Percentiles rank a stretch among this genome's conserved stretches.
phyloP scores from a whole-genome alignment of 2,113 vertebrate genomes.

The Lagopus leucura region DNA sequence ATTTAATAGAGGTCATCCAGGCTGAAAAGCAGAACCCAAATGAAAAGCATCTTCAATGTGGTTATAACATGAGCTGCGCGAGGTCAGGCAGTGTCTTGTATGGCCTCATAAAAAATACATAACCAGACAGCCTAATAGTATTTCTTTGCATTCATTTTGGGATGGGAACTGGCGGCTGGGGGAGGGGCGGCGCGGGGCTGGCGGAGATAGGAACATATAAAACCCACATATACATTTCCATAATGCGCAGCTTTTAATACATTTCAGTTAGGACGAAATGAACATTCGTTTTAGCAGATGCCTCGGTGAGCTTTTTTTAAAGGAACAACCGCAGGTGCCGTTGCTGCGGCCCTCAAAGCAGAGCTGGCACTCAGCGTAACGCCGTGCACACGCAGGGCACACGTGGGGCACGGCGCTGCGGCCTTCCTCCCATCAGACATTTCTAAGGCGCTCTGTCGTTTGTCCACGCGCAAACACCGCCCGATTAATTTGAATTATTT shows the following conservation, averaged over 20 bases:
- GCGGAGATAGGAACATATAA: not conserved
- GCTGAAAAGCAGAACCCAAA: constrained; percentile 86
- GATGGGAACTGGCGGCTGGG: constrained; percentile 75
- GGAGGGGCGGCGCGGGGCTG: constrained; percentile 61
- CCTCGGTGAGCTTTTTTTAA: not conserved
- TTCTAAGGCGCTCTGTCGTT: constrained; percentile 3
- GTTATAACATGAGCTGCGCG: constrained; percentile 83
- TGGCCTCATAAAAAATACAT: constrained; percentile 89
- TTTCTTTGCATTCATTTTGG: constrained; percentile 87
- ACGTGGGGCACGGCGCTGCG: too few relatives aligned
- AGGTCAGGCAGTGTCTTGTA: constrained; percentile 86
- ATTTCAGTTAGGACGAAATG: constrained; percentile 6
- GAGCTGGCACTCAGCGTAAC: not conserved
- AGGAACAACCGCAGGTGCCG: not conserved
- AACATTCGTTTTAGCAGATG: not conserved
- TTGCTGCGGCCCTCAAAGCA: constrained; percentile 1
- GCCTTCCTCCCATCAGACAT: not conserved
- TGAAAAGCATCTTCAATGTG: constrained; percentile 87
- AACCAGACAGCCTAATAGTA: constrained; percentile 87
- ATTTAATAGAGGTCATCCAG: constrained; percentile 86
- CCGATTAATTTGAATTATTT: constrained; percentile 43
- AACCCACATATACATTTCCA: constrained; percentile 40
- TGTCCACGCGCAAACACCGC: not conserved
- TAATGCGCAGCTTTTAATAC: constrained; percentile 42
- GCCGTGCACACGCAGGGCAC: not conserved